Evolutionary conservation across 2,888 invertebrate genomes (phyloP).

Genomic region (Pogonocherus hispidulus): DNA sequence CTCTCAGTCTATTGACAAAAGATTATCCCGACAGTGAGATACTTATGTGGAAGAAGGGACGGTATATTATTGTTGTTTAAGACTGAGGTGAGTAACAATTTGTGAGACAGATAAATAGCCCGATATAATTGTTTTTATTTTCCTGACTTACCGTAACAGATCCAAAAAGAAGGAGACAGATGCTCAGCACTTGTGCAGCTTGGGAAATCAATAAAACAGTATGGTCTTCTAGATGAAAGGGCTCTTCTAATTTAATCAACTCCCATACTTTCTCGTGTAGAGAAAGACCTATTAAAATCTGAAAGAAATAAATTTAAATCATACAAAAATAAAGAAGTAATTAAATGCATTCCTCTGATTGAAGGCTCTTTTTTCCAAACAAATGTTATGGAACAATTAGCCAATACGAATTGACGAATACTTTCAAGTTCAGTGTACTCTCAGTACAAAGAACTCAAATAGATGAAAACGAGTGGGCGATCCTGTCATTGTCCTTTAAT

Average conservation of each 20-base stretch:
- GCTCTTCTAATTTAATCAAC: slow-evolving; percentile 36
- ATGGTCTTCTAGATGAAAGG: slow-evolving; percentile 28
- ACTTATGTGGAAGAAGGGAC: too few species aligned
- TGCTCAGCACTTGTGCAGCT: slow-evolving; percentile 19
- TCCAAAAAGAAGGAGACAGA: slow-evolving; percentile 32
- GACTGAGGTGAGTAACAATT: too few species aligned
- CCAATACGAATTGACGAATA: slow-evolving; percentile 2
- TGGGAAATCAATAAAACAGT: slow-evolving; percentile 29
- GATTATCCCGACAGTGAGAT: too few species aligned
- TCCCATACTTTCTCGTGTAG: slow-evolving; percentile 41
- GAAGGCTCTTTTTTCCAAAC: too few species aligned
- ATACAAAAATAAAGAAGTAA: neutral
- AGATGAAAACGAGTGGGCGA: slow-evolving; percentile 12
- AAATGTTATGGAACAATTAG: too few species aligned
- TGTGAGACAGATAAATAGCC: too few species aligned
- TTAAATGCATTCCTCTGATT: neutral
- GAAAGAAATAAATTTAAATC: slow-evolving; percentile 17
- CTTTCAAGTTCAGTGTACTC: slow-evolving; percentile 7
- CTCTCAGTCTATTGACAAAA: too few species aligned
- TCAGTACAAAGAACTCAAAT: slow-evolving; percentile 13
- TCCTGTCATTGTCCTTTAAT: slow-evolving; percentile 17
- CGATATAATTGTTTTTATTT: too few species aligned
- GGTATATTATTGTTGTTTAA: too few species aligned
- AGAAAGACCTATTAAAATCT: slow-evolving; percentile 31
- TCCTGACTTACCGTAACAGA: slow-evolving; percentile 33